A percentile compares a stretch with the other conserved stretches of the same genome.
These are phyloP conservation scores for Molossus alvarezi DNA, from an alignment of 2,797 vertebrate genomes.

Conservation along the genomic window DNA sequence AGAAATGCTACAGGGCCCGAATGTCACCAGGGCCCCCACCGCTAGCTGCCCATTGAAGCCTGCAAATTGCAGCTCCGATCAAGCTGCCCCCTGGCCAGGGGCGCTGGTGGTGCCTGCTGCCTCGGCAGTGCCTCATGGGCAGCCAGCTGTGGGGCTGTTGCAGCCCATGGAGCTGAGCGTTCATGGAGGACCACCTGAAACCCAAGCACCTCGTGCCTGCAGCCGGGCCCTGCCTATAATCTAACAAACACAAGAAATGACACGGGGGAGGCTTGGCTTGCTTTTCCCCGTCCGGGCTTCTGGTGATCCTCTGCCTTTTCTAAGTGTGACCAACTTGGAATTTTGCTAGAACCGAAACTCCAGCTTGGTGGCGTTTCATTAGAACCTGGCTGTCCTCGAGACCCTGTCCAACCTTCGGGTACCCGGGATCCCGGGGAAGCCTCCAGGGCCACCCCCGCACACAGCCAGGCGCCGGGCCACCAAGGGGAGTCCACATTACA, in stretches of 20 bases:
- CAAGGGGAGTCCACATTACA: rapidly evolving
- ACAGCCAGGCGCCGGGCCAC: rapidly evolving
- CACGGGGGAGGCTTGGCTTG: background rate
- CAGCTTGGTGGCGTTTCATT: background rate
- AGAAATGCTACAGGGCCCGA: background rate
- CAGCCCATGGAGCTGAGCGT: background rate
- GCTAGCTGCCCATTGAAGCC: background rate
- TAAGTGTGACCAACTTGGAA: background rate
- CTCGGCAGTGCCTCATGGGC: rapidly evolving
- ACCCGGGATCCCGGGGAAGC: rapidly evolving
- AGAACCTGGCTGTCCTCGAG: background rate
- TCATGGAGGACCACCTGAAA: background rate
- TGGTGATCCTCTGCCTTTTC: background rate
- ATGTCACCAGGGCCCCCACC: background rate
- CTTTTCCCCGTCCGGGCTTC: background rate
- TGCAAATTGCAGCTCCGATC: background rate
- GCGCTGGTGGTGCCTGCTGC: background rate
- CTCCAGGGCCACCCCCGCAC: background rate
- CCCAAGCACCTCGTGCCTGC: background rate
- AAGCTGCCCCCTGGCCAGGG: too few species aligned
- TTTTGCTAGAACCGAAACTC: background rate
- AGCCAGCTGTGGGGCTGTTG: background rate
- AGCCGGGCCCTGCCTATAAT: background rate
- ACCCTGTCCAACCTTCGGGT: background rate
- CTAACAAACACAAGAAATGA: background rate